phyloP scores from a whole-genome alignment of 2,888 invertebrate genomes.

The Petrolisthes cinctipes region DNA sequence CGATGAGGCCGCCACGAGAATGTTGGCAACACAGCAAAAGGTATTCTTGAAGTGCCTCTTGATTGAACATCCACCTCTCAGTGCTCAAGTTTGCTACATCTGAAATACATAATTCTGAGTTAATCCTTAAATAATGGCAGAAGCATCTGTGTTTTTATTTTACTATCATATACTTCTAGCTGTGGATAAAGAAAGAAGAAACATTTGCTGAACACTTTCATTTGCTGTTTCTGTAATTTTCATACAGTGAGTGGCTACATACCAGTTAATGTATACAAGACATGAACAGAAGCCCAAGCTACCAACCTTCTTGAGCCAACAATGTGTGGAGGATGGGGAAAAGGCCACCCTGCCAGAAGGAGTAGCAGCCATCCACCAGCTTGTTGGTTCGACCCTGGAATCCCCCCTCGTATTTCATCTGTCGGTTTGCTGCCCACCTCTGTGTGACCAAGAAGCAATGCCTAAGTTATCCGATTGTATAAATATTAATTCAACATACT shows the following conservation, averaged over 20 bases:
- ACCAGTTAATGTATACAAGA: not conserved
- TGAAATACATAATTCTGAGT: slow-evolving; percentile 65
- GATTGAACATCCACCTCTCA: slow-evolving; percentile 81
- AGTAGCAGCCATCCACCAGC: slow-evolving; percentile 97
- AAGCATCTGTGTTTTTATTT: too few relatives aligned
- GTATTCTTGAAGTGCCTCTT: slow-evolving; percentile 93
- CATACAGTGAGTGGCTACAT: not conserved
- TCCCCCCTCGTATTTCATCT: slow-evolving; percentile 95
- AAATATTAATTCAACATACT: not conserved
- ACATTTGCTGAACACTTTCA: not conserved
- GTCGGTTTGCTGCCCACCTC: slow-evolving; percentile 86
- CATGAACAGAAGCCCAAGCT: not conserved
- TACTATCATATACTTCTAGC: too few relatives aligned
- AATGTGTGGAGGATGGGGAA: slow-evolving; percentile 88
- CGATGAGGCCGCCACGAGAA: slow-evolving; percentile 87
- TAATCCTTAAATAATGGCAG: too few relatives aligned
- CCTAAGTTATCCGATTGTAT: not conserved
- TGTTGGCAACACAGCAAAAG: slow-evolving; percentile 92
- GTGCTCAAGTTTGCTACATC: slow-evolving; percentile 69
- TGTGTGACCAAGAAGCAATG: slow-evolving; percentile 13
- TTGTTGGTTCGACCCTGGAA: slow-evolving; percentile 98
- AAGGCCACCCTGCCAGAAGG: slow-evolving; percentile 97
- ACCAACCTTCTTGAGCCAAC: slow-evolving; percentile 73
- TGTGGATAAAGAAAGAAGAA: slow-evolving; percentile 60
- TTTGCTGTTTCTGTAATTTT: not conserved